phyloP scores from a whole-genome alignment of 2,888 invertebrate genomes.

The Brachyptera risi region DNA sequence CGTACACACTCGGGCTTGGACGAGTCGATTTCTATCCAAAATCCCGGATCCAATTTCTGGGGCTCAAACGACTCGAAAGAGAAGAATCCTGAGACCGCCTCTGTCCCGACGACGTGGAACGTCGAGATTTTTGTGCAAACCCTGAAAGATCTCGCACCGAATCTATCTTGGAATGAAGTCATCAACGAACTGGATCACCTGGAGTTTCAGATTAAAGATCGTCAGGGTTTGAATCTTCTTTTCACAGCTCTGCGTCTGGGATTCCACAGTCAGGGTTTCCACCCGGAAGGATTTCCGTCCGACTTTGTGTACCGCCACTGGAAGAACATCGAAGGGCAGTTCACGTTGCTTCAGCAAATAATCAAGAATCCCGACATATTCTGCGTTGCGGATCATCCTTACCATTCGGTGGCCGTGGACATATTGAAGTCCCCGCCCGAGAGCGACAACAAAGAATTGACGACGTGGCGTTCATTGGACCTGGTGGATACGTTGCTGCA shows the following conservation, averaged over 20 bases:
- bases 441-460: constrained; percentile 88
- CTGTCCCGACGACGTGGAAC: constrained; percentile 70
- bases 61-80: constrained; percentile 51
- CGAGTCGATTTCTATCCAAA: constrained; percentile 57
- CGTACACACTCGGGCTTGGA: constrained; percentile 75
- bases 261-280: constrained; percentile 66
- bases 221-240: constrained; percentile 76
- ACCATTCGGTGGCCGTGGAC: constrained; percentile 80
- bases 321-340: constrained; percentile 90
- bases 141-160: constrained; percentile 83
- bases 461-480: constrained; percentile 90
- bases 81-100: constrained; percentile 41
- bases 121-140: constrained; percentile 89
- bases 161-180: constrained; percentile 89
- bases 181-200: constrained; percentile 86
- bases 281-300: constrained; percentile 75
- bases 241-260: constrained; percentile 79
- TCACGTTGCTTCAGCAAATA: constrained; percentile 81
- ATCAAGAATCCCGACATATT: constrained; percentile 90
- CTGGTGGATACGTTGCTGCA: constrained; percentile 83
- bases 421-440: constrained; percentile 92
- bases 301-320: constrained; percentile 87
- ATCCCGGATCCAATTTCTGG: constrained; percentile 27
- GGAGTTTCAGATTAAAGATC: constrained; percentile 83
- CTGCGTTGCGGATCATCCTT: constrained; percentile 89